Base-by-base conservation (phyloP, 2,113 vertebrate species). In the Ictalurus furcatus region DNA sequence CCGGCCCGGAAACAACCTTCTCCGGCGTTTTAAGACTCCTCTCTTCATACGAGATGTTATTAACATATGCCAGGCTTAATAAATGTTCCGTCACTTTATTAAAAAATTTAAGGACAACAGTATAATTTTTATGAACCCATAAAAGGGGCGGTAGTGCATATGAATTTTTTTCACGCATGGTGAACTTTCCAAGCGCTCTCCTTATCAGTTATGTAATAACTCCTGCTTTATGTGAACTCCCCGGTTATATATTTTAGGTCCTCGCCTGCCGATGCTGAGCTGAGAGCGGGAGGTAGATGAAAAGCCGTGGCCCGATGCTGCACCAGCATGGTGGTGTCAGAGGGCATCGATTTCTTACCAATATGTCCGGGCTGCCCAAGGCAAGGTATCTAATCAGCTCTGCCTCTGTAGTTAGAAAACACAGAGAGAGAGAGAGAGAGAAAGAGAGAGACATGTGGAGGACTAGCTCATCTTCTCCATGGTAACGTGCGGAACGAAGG, bases 21-120 rank as follows among this genome's bases (percentile, higher is more conserved):
- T 63, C 69, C 56, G 90, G 91, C 86, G 91, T 94, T 94, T 94
- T 91, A 93, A 93, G 89, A 93, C 91, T 91, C 28, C 37, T 58
- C 80, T 76, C 71, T 84, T 67, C 87, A 85, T 90, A 90, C 80
- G 88, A 89, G 92, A 90, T 90, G 92, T 92, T 94, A 95, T 97
- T 97, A 97, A 97, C 97, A 97, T 95, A 95, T 94, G 97, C 96
- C 94, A 94, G 94, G 97, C 97, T 97, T 97, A 96, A 97, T 98
- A 97, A 98, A 98, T 97, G 95, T 94, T 95, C 96, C 94, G 96
- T 96, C 96, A 97, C 96, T 97, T 97, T 97, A 97, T 98, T 96
- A 97, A 97, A 90, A 97, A 96, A 97, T 97, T 97, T 96, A 97
- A 97, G 96, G 96, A 97, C 96, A 96, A 97, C 97, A 96, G 93